A percentile compares a stretch with the other conserved stretches of the same genome.
Evolutionary conservation across 2,113 vertebrate genomes (phyloP).

Genomic region (Clarias batrachus): DNA sequence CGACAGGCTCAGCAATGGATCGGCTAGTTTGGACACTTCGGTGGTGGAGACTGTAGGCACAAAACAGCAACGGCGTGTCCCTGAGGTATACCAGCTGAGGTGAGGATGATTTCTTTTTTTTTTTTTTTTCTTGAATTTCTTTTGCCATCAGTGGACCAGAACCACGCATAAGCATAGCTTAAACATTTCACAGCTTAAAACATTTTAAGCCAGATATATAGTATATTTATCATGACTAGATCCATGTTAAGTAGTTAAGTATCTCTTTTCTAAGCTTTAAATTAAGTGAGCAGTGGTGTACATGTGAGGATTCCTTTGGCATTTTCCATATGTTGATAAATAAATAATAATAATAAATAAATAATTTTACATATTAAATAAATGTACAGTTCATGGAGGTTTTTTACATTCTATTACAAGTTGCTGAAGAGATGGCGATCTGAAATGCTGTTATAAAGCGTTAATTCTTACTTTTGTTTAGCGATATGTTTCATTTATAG

Average conservation of each 20-base stretch:
- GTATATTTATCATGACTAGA: neutral
- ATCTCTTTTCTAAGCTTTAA: neutral
- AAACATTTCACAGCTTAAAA: neutral
- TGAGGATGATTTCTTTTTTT: slow-evolving; percentile 56
- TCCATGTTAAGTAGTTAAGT: neutral
- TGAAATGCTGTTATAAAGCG: neutral
- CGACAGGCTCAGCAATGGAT: slow-evolving; percentile 86
- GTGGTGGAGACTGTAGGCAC: slow-evolving; percentile 71
- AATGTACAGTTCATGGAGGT: neutral
- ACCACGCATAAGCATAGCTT: neutral
- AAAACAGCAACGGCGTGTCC: slow-evolving; percentile 68
- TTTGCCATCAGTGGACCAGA: neutral
- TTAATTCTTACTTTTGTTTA: neutral
- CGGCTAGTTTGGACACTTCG: slow-evolving; percentile 82
- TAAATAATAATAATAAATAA: too few relatives aligned
- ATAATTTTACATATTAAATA: neutral
- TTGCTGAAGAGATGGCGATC: neutral
- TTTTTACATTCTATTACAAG: neutral
- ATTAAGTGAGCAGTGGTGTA: neutral
- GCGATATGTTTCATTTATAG: neutral
- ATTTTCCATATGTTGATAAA: neutral
- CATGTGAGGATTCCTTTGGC: neutral
- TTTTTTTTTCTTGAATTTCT: neutral
- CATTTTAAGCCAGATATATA: neutral
- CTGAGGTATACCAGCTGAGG: slow-evolving; percentile 75